These are phyloP conservation scores for Thamnophis elegans DNA, from an alignment of 2,797 vertebrate species.

Conservation along the genomic window DNA sequence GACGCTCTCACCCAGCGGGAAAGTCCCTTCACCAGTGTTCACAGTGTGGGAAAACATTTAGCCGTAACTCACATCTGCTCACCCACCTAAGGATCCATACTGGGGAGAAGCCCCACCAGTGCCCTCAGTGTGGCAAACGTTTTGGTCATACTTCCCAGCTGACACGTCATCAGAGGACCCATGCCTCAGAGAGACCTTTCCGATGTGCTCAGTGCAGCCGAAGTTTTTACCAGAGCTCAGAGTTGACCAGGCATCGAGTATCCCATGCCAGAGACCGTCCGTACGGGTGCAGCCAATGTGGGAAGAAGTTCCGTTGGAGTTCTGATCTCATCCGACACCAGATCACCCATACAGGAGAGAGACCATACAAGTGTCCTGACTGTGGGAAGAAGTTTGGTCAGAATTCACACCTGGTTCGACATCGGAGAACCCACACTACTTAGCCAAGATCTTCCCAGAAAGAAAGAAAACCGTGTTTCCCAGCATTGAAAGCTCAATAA, in stretches of 20 bases:
- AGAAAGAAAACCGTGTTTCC: neutral
- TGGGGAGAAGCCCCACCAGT: slow-evolving; percentile 38
- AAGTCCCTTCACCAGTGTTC: slow-evolving; percentile 32
- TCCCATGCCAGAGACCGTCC: slow-evolving; percentile 31
- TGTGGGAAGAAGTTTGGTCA: slow-evolving; percentile 41
- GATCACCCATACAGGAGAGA: slow-evolving; percentile 36
- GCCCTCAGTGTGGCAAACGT: slow-evolving; percentile 24
- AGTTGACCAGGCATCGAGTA: slow-evolving; percentile 12
- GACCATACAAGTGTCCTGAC: slow-evolving; percentile 33
- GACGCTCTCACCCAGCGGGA: neutral
- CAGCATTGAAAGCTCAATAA: neutral
- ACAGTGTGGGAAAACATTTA: slow-evolving; percentile 34
- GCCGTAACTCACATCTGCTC: slow-evolving; percentile 38
- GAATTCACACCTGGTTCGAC: slow-evolving; percentile 37
- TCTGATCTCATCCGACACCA: slow-evolving; percentile 37
- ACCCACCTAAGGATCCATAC: slow-evolving; percentile 42
- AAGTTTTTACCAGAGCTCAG: slow-evolving; percentile 27
- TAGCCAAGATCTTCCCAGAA: neutral
- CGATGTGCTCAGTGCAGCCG: slow-evolving; percentile 33
- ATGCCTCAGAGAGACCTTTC: slow-evolving; percentile 36
- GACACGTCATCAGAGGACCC: slow-evolving; percentile 30
- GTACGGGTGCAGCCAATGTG: slow-evolving; percentile 26
- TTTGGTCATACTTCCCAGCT: slow-evolving; percentile 42
- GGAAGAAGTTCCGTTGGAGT: slow-evolving; percentile 40
- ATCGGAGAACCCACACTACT: slow-evolving; percentile 40